Conservation (phyloP, 2,888 invertebrate species). For the Diloba caeruleocephala region DNA sequence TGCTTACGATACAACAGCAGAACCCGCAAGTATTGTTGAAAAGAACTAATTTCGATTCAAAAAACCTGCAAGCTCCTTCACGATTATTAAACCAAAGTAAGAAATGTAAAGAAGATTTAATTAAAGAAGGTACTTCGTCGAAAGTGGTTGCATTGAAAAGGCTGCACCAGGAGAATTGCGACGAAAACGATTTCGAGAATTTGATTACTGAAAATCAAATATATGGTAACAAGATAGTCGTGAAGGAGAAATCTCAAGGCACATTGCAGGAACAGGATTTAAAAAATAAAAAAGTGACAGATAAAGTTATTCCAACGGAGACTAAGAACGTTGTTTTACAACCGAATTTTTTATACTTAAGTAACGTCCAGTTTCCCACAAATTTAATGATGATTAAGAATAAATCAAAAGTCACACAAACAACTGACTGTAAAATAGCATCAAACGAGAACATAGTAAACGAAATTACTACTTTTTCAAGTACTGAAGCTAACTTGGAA, state of each 20-base stretch:
- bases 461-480: constrained; percentile 52
- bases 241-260: constrained; percentile 86
- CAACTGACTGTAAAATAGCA: constrained; percentile 59
- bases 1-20: constrained; percentile 78
- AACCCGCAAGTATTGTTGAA: constrained; percentile 79
- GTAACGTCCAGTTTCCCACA: constrained; percentile 82
- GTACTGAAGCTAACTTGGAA: constrained; percentile 40
- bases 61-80: constrained; percentile 86
- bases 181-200: constrained; percentile 88
- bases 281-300: constrained; percentile 67
- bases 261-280: constrained; percentile 80
- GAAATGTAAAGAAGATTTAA: constrained; percentile 79
- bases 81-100: constrained; percentile 80
- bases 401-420: constrained; percentile 68
- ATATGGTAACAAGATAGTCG: constrained; percentile 88
- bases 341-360: constrained; percentile 82
- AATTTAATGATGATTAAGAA: constrained; percentile 85
- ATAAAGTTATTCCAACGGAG: constrained; percentile 67
- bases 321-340: constrained; percentile 79
- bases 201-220: constrained; percentile 88
- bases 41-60: constrained; percentile 79
- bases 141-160: constrained; percentile 86
- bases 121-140: constrained; percentile 72
- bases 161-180: constrained; percentile 83
- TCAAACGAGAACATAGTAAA: constrained; percentile 70